A percentile compares a stretch with the other conserved stretches of the same genome.
These are phyloP conservation scores for Meriones unguiculatus DNA, from an alignment of 2,113 vertebrate genomes.

Conservation along the genomic window DNA sequence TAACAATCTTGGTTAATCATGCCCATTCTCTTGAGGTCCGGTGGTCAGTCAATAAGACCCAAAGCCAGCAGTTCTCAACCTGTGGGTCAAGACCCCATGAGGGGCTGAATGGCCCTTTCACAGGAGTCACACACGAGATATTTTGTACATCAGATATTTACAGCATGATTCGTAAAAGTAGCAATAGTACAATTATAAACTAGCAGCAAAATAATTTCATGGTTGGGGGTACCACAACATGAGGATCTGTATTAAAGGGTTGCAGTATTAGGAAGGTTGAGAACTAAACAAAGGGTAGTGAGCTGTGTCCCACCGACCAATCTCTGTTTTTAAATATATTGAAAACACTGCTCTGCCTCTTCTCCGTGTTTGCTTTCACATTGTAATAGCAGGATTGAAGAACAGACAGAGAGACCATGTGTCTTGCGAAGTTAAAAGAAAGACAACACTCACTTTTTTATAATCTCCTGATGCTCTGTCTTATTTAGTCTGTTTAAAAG, in stretches of 20 bases:
- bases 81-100: not conserved
- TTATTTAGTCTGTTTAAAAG: conserved; percentile 33
- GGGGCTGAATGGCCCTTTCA: not conserved
- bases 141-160: too few species aligned
- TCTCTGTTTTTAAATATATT: not conserved
- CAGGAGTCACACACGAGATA: not conserved
- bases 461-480: not conserved
- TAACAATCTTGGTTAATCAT: not conserved
- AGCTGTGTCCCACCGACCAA: not conserved
- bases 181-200: not conserved
- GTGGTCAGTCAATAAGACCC: not conserved
- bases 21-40: not conserved
- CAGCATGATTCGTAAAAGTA: not conserved
- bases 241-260: not conserved
- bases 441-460: not conserved
- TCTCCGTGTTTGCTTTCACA: not conserved
- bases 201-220: not conserved
- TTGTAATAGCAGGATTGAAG: not conserved
- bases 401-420: not conserved
- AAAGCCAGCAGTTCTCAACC: not conserved
- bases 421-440: not conserved
- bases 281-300: not conserved
- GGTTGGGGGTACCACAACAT: not conserved
- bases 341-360: not conserved
- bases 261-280: not conserved